Percentiles rank a stretch among this genome's conserved stretches.
Evolutionary conservation across 2,797 vertebrate species (phyloP).

Genomic region (Anolis apletophallus): DNA sequence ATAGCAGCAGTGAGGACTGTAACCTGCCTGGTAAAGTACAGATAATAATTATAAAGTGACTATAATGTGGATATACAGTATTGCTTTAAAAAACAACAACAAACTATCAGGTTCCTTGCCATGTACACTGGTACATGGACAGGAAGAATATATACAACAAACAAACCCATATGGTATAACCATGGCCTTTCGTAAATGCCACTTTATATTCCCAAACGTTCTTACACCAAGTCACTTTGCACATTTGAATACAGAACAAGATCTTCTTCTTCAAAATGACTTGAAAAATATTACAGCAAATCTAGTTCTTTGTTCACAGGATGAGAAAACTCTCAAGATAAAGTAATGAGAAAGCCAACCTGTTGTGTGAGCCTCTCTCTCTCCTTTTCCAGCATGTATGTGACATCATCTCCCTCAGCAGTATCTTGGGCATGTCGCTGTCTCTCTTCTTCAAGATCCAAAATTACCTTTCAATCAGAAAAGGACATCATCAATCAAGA

Average conservation of each 20-base stretch:
- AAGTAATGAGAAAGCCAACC: slow-evolving; percentile 74
- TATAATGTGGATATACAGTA: not conserved
- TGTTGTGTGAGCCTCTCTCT: slow-evolving; percentile 92
- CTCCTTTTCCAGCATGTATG: slow-evolving; percentile 93
- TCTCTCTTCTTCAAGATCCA: slow-evolving; percentile 94
- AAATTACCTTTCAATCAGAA: slow-evolving; percentile 86
- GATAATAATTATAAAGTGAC: not conserved
- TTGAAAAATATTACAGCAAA: not conserved
- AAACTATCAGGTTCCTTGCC: not conserved
- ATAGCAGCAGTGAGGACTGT: too few relatives aligned
- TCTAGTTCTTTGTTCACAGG: not conserved
- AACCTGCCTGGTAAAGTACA: not conserved
- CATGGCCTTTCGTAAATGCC: not conserved
- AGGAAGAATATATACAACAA: too few relatives aligned
- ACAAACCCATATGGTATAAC: not conserved
- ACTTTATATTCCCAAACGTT: not conserved
- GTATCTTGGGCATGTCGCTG: slow-evolving; percentile 87
- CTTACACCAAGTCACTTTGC: slow-evolving; percentile 23
- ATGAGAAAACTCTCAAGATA: not conserved
- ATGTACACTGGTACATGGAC: not conserved
- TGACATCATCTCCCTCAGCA: slow-evolving; percentile 91
- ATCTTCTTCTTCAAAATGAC: slow-evolving; percentile 7
- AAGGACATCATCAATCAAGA: not conserved
- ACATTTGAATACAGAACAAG: slow-evolving; percentile 38
- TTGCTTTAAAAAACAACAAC: too few relatives aligned